Evolutionary conservation across 2,888 invertebrate species (phyloP), one percentile per base, ranked within the genome.

Genomic region (Dichetophora obliterata): DNA sequence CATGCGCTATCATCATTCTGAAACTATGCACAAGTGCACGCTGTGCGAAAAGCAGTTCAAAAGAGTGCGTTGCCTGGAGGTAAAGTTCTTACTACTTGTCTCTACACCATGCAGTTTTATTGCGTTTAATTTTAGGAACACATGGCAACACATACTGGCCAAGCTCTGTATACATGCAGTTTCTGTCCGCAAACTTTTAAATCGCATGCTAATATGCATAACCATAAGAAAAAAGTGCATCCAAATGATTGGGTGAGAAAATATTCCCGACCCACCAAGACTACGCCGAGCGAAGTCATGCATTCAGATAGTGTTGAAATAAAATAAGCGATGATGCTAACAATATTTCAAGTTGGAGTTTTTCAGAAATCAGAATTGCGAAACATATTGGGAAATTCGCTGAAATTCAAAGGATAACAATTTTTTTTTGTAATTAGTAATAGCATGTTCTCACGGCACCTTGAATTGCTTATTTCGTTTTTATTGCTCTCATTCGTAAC

Each of bases 1-100:
- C 43, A 84, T 83, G 81, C 83, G 85, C 1, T 84, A 84, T 75
- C 85, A 84, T 80, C 85, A 84, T 75, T 83, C 83, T 37, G 57
- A 24, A 11, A 59, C 84, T 37, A 79, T 81, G 84, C 63, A 84
- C 80, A 81, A 81, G 31, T 84, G 84, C 75, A 83, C 79, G 1
- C 77, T 85, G 24, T 85, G 84, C 61, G 80, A 77, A 69, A 84
- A 85, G 77, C 83, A 84, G 57, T 84, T 84, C 9, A 85, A 85
- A 22, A 69, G 83, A 22, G 79, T 83, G 0, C 77, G 83, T 3
- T 81, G 83, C 0, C 31, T 84, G 6, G 82, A 82, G 3, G 84
- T 84, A 66, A 80, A 31, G n/a, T 34, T n/a, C 1, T 24, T 1
- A 61, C 27, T 14, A 61, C 14, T 59, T 59, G 11, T 4, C 24